These are phyloP conservation scores for Epinephelus coioides DNA, from an alignment of 2,797 vertebrate genomes.

Conservation along the genomic window DNA sequence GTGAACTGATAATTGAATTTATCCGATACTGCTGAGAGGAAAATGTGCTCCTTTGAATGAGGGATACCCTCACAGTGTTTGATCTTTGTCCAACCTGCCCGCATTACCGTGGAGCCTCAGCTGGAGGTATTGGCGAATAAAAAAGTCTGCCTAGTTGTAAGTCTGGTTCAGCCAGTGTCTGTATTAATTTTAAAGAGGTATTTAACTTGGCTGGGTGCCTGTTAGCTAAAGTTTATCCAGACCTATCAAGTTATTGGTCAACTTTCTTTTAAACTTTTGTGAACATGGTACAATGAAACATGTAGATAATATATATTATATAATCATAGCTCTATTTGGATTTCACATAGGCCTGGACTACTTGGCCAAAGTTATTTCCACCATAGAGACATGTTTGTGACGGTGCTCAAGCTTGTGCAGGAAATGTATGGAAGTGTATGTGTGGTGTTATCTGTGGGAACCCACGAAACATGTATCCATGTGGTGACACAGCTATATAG, in stretches of 20 bases:
- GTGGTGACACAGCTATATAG: background rate
- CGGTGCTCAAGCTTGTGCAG: background rate
- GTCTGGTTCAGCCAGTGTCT: slow-evolving; percentile 46
- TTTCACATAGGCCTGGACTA: background rate
- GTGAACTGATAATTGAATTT: background rate
- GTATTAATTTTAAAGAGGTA: background rate
- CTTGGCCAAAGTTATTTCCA: background rate
- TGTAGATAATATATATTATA: background rate
- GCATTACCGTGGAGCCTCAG: background rate
- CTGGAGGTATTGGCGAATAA: slow-evolving; percentile 1
- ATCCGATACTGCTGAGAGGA: background rate
- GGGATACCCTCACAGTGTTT: background rate
- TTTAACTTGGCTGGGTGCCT: background rate
- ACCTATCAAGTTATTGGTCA: background rate
- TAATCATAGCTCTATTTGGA: background rate
- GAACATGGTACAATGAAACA: background rate
- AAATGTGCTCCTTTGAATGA: background rate
- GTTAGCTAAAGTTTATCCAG: background rate
- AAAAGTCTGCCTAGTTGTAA: slow-evolving; percentile 10
- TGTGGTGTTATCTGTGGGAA: background rate
- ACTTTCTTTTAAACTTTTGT: background rate
- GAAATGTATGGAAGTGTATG: background rate
- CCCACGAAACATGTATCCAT: background rate
- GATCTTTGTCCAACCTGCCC: background rate
- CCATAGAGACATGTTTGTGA: background rate